Evolutionary conservation across 2,797 vertebrate genomes (phyloP), one percentile per base, ranked within the genome.

Genomic region (Cyclopterus lumpus): DNA sequence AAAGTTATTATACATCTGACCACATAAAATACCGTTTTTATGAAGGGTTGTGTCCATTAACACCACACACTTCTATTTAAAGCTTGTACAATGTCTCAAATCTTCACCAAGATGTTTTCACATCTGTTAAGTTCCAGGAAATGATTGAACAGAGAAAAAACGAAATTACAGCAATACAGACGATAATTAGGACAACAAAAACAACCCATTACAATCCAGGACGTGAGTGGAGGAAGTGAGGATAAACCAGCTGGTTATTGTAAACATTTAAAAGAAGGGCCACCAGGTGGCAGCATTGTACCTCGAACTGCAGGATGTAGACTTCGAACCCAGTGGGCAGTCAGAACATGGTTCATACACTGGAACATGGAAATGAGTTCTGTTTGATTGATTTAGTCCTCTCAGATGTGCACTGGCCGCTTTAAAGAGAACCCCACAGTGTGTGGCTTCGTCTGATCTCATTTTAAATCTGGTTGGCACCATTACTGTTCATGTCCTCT

Each of bases 281-380:
- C 94, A 93, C 85, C 74, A 94, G 95, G 90, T 91, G 93, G 91
- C 79, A 89, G 88, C 88, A 89, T 90, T 81, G 86, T 44, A 83
- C 75, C 80, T 86, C 53, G 68, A 34, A 79, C 71, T 15, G 15
- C n/a, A 62, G 42, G 3, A 8, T 11, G 26, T 0, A 7, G 67
- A 9, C 28, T 18, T 67, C 15, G 53, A 8, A 30, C 40, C 34
- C 38, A 16, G 48, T 0, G 22, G 18, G 26, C 6, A 16, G 30
- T 2, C n/a, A 40, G 28, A 24, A 18, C 40, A 4, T 34, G 54
- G 42, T 49, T 36, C 22, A 34, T 46, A 61, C 0, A 38, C 49
- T 51, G 55, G 38, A 53, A 20, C 26, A 24, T 18, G 34, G 42
- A 71, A 44, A 62, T 54, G 14, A 69, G n/a, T 18, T 12, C 22